Evolutionary conservation across 2,888 invertebrate species (phyloP).

Genomic region (Tetramorium bicarinatum): DNA sequence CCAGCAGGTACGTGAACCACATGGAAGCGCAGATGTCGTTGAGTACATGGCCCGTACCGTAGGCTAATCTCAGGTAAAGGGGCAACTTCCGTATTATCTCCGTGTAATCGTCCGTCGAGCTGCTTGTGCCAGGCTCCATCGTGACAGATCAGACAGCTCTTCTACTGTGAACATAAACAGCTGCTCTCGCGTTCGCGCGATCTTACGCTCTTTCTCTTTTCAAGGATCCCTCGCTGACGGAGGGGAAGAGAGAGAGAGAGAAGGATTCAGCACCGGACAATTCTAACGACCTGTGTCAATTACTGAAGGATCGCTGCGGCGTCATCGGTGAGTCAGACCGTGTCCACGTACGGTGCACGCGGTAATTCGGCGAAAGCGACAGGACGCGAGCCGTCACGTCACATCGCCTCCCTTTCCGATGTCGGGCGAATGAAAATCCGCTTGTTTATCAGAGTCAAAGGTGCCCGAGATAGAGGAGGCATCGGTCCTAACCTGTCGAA

Average conservation of each 20-base stretch:
- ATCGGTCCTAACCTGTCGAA: conserved; percentile 11
- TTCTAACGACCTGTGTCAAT: not conserved
- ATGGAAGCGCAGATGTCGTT: conserved; percentile 97
- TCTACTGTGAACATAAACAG: not conserved
- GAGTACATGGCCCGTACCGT: conserved; percentile 94
- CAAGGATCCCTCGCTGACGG: not conserved
- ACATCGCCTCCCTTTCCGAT: not conserved
- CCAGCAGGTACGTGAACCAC: conserved; percentile 97
- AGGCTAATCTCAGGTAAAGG: conserved; percentile 87
- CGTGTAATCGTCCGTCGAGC: conserved; percentile 85
- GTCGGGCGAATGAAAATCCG: too few relatives aligned
- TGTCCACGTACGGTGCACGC: not conserved
- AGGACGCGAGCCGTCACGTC: not conserved
- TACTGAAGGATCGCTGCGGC: not conserved
- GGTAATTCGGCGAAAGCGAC: not conserved
- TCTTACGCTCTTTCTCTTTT: not conserved
- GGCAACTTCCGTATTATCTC: conserved; percentile 87
- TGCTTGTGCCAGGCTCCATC: conserved; percentile 74
- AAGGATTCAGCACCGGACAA: not conserved
- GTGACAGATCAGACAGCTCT: conserved; percentile 2
- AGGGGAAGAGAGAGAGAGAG: not conserved
- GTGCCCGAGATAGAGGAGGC: not conserved
- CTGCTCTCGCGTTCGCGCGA: not conserved
- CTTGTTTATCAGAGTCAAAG: conserved; percentile 2
- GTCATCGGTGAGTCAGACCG: not conserved